Percentiles rank a stretch among this genome's conserved stretches.
phyloP scores from a whole-genome alignment of 2,797 vertebrate genomes.

The Microtus californicus region DNA sequence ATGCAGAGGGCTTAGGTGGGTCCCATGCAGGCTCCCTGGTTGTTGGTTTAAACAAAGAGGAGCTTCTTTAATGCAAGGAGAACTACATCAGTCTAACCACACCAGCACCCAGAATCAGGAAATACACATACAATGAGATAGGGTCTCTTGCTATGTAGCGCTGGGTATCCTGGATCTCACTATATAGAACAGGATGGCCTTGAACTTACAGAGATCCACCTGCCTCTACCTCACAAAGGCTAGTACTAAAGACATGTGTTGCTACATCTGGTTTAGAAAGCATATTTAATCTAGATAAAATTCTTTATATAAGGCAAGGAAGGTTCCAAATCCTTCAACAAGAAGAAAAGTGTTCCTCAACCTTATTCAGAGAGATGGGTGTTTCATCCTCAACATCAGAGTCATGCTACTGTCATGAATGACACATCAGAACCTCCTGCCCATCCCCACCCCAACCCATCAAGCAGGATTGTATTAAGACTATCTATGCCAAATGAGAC shows the following conservation, averaged over 20 bases:
- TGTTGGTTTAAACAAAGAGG: too few relatives aligned
- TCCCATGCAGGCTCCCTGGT: too few relatives aligned
- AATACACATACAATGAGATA: neutral
- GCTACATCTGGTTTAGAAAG: neutral
- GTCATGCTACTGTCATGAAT: fast-evolving
- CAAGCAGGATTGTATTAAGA: neutral
- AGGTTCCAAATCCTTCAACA: neutral
- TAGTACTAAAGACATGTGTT: neutral
- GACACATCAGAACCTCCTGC: neutral
- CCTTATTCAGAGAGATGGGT: neutral
- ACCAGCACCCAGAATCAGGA: neutral
- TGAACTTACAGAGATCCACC: neutral
- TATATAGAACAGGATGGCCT: neutral
- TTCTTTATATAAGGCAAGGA: conserved; percentile 36
- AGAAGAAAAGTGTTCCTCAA: neutral
- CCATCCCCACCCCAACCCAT: too few relatives aligned
- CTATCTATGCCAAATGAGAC: neutral
- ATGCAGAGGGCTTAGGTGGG: too few relatives aligned
- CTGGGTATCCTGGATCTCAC: neutral
- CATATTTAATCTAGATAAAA: conserved; percentile 10
- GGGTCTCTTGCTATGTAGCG: neutral
- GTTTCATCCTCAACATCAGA: neutral
- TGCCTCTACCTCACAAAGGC: neutral
- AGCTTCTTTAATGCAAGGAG: neutral
- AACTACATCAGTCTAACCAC: neutral